Base-by-base conservation (phyloP, 2,797 vertebrate genomes). In the Rhabdophis nuchalis region DNA sequence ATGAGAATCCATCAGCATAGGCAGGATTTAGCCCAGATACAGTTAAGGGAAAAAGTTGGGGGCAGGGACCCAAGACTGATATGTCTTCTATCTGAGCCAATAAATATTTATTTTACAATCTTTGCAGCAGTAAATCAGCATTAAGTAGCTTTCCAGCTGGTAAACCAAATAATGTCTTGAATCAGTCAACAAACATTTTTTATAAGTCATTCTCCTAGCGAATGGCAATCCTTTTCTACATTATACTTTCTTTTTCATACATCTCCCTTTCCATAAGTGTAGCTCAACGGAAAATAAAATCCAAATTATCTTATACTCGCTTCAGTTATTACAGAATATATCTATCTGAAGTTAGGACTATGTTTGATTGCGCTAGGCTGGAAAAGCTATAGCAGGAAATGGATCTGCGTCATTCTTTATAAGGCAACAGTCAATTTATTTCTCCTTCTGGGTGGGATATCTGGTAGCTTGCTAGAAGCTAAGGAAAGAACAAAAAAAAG, bases 301-400 rank as follows among this genome's bases (percentile, higher is more conserved):
- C 29, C 90, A 92, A 52, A 9, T 58, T 94, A 87, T 20, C 32
- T 32, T 14, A 32, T 12, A 11, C 3, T 2, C n/a, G 41, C 86
- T 16, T 82, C 6, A 18, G 8, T n/a, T 56, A 14, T 36, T 82
- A 82, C 36, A 90, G 20, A 57, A 27, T 0, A 2, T 53, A 4
- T 41, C 72, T 92, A 53, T 89, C 85, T 41, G 85, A 16, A 36
- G 50, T 87, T 18, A 12, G 20, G 20, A 68, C 29, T 36, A 82
- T 46, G 36, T 72, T 0, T 0, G 5, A 32, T 57, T 57, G 32
- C 16, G 14, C 12, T 18, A 0, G 0, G 27, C 0, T 61, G 29
- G 56, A 64, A 91, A 77, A 89, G 36, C 54, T 23, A 53, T 60
- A 41, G 10, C 61, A 91, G 90, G n/a, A 90, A 87, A 87, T 82